phyloP scores from a whole-genome alignment of 2,113 vertebrate species.

The Canis aureus region DNA sequence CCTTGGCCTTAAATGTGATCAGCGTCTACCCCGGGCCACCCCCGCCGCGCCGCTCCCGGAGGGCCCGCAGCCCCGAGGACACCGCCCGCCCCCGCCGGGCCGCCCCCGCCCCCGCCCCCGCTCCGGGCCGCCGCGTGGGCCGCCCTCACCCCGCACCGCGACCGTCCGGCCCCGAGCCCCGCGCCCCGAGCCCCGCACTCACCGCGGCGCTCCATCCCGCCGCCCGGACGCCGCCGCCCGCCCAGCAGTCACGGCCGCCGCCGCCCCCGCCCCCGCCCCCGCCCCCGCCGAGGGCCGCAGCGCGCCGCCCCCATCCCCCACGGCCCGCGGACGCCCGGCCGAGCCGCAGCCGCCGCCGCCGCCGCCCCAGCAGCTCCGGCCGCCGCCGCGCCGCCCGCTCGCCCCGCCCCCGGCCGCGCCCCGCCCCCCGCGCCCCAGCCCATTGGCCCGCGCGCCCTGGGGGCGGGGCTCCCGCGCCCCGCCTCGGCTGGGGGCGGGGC shows the following conservation, averaged over 20 bases:
- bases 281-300: neutral
- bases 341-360: neutral
- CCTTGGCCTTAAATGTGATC: too few relatives aligned
- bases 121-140: neutral
- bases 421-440: neutral
- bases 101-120: neutral
- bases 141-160: neutral
- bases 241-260: neutral
- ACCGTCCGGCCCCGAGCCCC: neutral
- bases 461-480: neutral
- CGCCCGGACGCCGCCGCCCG: neutral
- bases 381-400: neutral
- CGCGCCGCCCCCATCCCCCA: slow-evolving; percentile 66
- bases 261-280: neutral
- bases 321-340: slow-evolving; percentile 56
- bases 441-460: slow-evolving; percentile 38
- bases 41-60: neutral
- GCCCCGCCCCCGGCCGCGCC: neutral
- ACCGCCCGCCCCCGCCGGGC: neutral
- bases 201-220: slow-evolving; percentile 73
- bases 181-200: slow-evolving; percentile 34
- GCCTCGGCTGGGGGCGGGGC: neutral
- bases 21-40: too few relatives aligned
- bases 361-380: slow-evolving; percentile 5
- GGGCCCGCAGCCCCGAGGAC: neutral